These are phyloP conservation scores for Steatocranus sp. DNA, from an alignment of 2,797 vertebrate species.

Conservation along the genomic window DNA sequence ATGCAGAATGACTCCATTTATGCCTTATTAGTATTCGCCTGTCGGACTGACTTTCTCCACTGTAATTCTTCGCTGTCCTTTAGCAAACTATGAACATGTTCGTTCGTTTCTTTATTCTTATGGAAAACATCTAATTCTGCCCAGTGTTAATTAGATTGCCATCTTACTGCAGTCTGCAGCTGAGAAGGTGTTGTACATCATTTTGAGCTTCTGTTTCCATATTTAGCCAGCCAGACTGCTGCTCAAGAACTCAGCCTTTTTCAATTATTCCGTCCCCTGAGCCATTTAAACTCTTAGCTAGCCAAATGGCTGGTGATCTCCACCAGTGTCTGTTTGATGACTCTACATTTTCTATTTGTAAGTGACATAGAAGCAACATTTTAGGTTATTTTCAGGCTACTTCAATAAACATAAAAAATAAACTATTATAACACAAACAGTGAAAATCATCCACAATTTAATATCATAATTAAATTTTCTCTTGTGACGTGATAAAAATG, in stretches of 20 bases:
- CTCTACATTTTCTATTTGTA: neutral
- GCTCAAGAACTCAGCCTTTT: neutral
- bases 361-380: neutral
- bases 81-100: neutral
- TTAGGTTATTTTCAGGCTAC: neutral
- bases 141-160: neutral
- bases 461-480: neutral
- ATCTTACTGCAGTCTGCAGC: neutral
- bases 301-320: conserved; percentile 47
- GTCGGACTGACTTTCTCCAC: conserved; percentile 32
- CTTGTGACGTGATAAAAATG: neutral
- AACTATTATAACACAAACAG: neutral
- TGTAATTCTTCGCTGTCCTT: conserved; percentile 13
- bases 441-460: neutral
- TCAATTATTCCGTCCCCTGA: conserved; percentile 16
- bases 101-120: neutral
- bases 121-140: neutral
- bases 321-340: neutral
- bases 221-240: neutral
- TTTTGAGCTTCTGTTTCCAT: neutral
- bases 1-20: conserved; percentile 59
- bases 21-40: conserved; percentile 68
- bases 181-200: neutral
- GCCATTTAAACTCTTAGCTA: conserved; percentile 56
- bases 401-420: neutral